Conservation (phyloP, 2,797 vertebrate species). For the Staurois parvus region DNA sequence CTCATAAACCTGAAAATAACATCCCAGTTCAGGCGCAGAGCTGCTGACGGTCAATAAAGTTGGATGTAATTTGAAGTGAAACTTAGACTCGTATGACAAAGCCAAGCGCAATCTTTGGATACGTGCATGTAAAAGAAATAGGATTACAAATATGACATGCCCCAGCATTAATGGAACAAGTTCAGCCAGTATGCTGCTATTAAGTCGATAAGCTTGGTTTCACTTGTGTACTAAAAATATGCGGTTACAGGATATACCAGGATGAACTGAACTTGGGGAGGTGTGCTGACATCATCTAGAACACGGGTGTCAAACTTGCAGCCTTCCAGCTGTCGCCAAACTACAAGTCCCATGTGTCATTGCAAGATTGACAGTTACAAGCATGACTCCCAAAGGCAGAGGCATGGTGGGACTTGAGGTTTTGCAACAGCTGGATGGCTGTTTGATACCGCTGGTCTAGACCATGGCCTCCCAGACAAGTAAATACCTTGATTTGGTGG, state of each 20-base stretch:
- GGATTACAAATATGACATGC: background rate
- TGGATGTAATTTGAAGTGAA: background rate
- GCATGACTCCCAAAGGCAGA: no score
- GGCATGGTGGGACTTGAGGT: no score
- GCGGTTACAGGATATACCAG: background rate
- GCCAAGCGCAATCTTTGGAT: background rate
- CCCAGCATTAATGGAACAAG: background rate
- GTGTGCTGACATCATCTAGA: background rate
- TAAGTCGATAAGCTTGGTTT: background rate
- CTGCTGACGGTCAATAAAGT: background rate
- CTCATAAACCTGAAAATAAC: background rate
- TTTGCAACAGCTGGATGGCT: no score
- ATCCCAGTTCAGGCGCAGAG: background rate
- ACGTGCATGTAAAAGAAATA: background rate
- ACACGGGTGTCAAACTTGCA: no score
- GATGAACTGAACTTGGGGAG: slow-evolving; percentile 4
- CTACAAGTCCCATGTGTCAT: no score
- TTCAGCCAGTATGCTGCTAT: background rate
- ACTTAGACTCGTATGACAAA: background rate
- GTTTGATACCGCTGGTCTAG: no score
- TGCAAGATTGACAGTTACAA: no score
- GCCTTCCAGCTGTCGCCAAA: no score
- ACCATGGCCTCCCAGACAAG: background rate
- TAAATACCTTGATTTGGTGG: slow-evolving; percentile 21
- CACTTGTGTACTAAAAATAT: slow-evolving; percentile 10